These are phyloP conservation scores for Trachurus trachurus DNA, from an alignment of 2,797 vertebrate genomes.

Conservation along the genomic window DNA sequence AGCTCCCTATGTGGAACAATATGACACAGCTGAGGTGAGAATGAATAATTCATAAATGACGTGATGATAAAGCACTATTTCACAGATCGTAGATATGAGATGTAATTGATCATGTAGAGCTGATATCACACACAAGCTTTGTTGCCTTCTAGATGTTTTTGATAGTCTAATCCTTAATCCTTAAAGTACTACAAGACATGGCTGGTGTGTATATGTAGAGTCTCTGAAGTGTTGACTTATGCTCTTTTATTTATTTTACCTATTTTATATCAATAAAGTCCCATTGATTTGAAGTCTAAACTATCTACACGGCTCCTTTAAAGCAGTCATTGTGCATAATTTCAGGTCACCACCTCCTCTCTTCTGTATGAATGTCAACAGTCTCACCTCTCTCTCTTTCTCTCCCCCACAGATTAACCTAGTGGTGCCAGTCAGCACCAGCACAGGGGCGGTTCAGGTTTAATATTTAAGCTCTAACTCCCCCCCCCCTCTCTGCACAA, in stretches of 20 bases:
- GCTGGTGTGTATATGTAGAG: not conserved
- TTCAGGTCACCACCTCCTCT: conserved; percentile 34
- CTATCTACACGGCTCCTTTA: not conserved
- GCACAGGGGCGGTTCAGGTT: conserved; percentile 65
- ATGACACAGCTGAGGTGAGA: conserved; percentile 34
- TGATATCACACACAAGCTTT: conserved; percentile 48
- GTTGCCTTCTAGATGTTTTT: conserved; percentile 41
- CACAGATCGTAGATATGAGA: conserved; percentile 61
- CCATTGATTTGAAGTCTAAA: not conserved
- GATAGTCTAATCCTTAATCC: conserved; percentile 23
- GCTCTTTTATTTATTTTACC: not conserved
- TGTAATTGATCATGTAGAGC: conserved; percentile 52
- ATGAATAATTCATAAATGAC: conserved; percentile 70
- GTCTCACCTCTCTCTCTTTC: conserved; percentile 13
- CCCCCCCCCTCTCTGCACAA: conserved; percentile 48
- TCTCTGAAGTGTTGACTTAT: not conserved
- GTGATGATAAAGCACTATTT: conserved; percentile 70
- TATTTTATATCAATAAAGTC: conserved; percentile 10
- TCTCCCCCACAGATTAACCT: conserved; percentile 64
- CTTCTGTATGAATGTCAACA: conserved; percentile 38
- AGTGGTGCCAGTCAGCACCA: conserved; percentile 59
- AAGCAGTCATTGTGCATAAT: conserved; percentile 30
- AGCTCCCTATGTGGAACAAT: conserved; percentile 18
- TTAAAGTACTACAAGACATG: conserved; percentile 10
- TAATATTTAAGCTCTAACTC: conserved; percentile 82